phyloP scores from a whole-genome alignment of 2,888 invertebrate species.

The Tortricodes alternella region DNA sequence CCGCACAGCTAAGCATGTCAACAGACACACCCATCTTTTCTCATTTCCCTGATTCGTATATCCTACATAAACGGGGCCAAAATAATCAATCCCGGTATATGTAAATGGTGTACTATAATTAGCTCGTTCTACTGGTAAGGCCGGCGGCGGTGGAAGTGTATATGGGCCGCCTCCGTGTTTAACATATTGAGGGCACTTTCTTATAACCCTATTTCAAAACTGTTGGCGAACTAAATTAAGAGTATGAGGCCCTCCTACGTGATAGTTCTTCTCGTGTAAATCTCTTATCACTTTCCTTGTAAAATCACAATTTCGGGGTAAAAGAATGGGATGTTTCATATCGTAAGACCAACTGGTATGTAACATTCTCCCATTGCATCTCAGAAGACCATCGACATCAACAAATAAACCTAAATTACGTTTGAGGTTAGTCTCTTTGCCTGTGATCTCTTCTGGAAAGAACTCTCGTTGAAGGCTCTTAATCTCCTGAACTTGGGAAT shows the following conservation, averaged over 20 bases:
- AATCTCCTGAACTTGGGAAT: too few relatives aligned
- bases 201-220: conserved; percentile 4
- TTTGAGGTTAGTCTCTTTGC: too few relatives aligned
- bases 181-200: conserved; percentile 15
- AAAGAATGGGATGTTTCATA: conserved; percentile 20
- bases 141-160: conserved; percentile 24
- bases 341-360: conserved; percentile 12
- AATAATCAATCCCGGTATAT: conserved; percentile 22
- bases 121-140: conserved; percentile 26
- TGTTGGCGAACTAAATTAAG: not conserved
- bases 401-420: not conserved
- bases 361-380: not conserved
- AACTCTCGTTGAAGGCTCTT: too few relatives aligned
- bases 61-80: not conserved
- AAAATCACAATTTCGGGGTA: conserved; percentile 14
- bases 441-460: too few relatives aligned
- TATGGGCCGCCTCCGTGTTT: conserved; percentile 30
- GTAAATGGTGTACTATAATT: conserved; percentile 18
- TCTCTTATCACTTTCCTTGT: conserved; percentile 5
- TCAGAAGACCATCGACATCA: not conserved
- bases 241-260: conserved; percentile 19
- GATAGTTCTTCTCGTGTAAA: conserved; percentile 26
- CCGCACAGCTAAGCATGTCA: not conserved
- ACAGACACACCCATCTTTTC: not conserved
- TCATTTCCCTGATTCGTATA: not conserved